Evolutionary conservation across 2,888 invertebrate species (phyloP).

Genomic region (Ypsolopha scabrella): DNA sequence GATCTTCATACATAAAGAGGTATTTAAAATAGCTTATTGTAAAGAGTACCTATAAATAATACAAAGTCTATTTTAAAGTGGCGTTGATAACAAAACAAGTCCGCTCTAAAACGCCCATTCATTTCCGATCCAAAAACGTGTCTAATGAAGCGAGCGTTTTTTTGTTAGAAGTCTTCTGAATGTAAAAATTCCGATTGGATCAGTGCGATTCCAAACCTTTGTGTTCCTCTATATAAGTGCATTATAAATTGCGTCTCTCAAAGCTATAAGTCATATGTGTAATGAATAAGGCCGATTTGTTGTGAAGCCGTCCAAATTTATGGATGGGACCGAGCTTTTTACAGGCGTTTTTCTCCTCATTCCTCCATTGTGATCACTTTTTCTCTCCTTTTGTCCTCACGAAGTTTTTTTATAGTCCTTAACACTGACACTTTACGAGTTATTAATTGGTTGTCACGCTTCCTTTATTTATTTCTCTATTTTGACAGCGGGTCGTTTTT

Average conservation of each 20-base stretch:
- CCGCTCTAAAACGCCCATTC: slow-evolving; percentile 23
- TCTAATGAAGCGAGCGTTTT: slow-evolving; percentile 52
- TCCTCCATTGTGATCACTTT: slow-evolving; percentile 61
- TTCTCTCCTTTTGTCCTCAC: slow-evolving; percentile 52
- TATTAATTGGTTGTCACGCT: slow-evolving; percentile 68
- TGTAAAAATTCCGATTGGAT: slow-evolving; percentile 33
- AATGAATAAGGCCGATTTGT: slow-evolving; percentile 72
- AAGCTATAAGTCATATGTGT: slow-evolving; percentile 65
- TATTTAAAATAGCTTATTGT: not conserved
- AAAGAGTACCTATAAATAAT: not conserved
- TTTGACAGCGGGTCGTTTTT: slow-evolving; percentile 63
- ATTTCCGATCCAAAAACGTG: slow-evolving; percentile 32
- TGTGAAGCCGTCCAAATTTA: slow-evolving; percentile 68
- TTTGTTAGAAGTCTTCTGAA: slow-evolving; percentile 38
- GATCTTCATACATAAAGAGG: not conserved
- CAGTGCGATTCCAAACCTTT: slow-evolving; percentile 34
- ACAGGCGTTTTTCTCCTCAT: slow-evolving; percentile 61
- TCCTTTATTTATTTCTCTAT: slow-evolving; percentile 67
- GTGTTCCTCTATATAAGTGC: slow-evolving; percentile 49
- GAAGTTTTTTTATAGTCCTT: slow-evolving; percentile 55
- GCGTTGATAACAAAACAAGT: slow-evolving; percentile 19
- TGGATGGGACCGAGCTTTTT: slow-evolving; percentile 63
- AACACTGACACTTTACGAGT: slow-evolving; percentile 68
- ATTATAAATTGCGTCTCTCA: slow-evolving; percentile 53
- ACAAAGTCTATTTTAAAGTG: slow-evolving; percentile 15